Conservation (phyloP, 2,797 vertebrate species). For the Lutjanus argentimaculatus region DNA sequence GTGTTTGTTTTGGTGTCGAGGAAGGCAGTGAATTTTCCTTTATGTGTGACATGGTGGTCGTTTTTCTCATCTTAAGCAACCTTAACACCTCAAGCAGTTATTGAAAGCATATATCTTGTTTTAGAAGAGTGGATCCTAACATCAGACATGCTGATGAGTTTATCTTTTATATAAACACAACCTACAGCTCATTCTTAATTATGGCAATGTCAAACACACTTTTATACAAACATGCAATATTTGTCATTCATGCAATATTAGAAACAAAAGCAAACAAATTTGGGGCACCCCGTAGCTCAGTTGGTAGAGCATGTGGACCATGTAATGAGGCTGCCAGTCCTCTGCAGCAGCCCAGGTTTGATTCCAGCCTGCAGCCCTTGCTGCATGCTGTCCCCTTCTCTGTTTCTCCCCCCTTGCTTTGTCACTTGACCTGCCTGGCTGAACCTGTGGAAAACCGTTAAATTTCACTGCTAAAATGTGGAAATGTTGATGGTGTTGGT, state of each 20-base stretch:
- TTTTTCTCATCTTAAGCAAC: constrained; percentile 16
- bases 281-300: no score
- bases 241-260: background rate
- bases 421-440: no score
- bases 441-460: no score
- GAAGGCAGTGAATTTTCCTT: constrained; percentile 28
- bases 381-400: no score
- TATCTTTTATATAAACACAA: constrained; percentile 2
- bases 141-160: background rate
- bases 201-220: background rate
- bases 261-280: background rate
- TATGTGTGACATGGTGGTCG: constrained; percentile 13
- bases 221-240: background rate
- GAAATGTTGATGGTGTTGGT: no score
- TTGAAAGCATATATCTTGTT: constrained; percentile 25
- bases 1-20: constrained; percentile 54
- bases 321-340: no score
- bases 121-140: background rate
- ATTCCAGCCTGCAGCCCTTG: no score
- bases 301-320: no score
- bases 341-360: no score
- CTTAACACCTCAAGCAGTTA: constrained; percentile 5
- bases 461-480: no score
- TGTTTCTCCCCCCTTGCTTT: no score
- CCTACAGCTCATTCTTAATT: background rate